A percentile compares a stretch with the other conserved stretches of the same genome.
Evolutionary conservation across 2,888 invertebrate genomes (phyloP).

Genomic region (Cybosia mesomella): DNA sequence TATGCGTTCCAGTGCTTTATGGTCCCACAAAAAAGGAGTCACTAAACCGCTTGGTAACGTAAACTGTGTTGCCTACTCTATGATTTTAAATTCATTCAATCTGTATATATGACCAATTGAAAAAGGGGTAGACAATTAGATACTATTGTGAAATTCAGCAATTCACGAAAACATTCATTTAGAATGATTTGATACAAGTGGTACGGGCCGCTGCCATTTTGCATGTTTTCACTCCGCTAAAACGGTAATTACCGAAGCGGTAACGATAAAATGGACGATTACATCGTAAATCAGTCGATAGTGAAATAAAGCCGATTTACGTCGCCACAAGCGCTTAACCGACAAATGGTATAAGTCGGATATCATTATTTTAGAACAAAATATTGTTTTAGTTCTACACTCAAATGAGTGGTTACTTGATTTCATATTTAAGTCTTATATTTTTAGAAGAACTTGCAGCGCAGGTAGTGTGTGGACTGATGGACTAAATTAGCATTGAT

Average conservation of each 20-base stretch:
- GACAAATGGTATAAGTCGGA: constrained; percentile 5
- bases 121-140: too few species aligned
- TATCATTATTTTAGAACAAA: background rate
- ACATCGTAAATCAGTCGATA: constrained; percentile 45
- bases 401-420: too few species aligned
- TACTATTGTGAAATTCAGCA: background rate
- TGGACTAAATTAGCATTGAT: too few species aligned
- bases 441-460: background rate
- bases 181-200: constrained; percentile 10
- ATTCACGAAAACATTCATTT: background rate
- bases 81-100: too few species aligned
- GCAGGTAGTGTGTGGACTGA: background rate
- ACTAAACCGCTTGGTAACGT: too few species aligned
- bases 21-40: too few species aligned
- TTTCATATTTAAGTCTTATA: too few species aligned
- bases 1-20: too few species aligned
- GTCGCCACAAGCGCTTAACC: background rate
- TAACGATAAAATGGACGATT: constrained; percentile 35
- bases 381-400: too few species aligned
- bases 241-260: constrained; percentile 35
- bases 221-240: constrained; percentile 32
- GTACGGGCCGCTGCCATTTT: background rate
- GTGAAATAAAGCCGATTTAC: constrained; percentile 22
- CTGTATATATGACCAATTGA: too few species aligned
- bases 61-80: too few species aligned